Evolutionary conservation across 2,113 vertebrate genomes (phyloP).

Genomic region (Piaya cayana): DNA sequence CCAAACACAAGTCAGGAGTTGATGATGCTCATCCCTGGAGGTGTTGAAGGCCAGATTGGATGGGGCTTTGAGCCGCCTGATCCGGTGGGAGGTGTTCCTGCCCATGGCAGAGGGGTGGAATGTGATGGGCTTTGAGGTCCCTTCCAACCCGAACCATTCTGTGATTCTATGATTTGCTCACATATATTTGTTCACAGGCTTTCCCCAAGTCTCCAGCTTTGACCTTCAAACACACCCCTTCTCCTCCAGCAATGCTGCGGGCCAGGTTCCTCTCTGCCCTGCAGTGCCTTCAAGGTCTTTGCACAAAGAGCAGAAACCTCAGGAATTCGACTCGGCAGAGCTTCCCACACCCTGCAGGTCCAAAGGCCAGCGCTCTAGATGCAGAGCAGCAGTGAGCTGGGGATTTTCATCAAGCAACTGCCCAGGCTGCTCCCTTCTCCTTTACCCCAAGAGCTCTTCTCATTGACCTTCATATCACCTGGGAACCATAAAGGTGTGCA

Average conservation of each 20-base stretch:
- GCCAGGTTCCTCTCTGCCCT: neutral
- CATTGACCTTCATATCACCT: neutral
- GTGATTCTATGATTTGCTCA: neutral
- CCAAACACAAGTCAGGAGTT: neutral
- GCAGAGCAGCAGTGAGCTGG: accelerated
- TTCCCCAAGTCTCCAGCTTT: neutral
- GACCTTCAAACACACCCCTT: neutral
- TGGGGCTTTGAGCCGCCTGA: too few relatives aligned
- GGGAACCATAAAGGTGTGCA: neutral
- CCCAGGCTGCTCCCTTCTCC: neutral
- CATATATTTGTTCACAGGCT: accelerated
- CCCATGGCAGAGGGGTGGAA: too few relatives aligned
- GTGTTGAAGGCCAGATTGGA: too few relatives aligned
- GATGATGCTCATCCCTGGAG: neutral
- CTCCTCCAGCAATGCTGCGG: neutral
- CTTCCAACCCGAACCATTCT: too few relatives aligned
- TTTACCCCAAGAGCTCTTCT: neutral
- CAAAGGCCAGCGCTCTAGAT: neutral
- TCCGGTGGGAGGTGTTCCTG: too few relatives aligned
- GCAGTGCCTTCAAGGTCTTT: neutral
- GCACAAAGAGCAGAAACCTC: neutral
- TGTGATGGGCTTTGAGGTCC: too few relatives aligned
- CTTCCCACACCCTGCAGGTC: neutral
- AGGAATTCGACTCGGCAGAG: neutral
- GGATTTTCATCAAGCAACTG: neutral